Base-by-base conservation (phyloP, 2,797 vertebrate species). In the Siniperca scherzeri region DNA sequence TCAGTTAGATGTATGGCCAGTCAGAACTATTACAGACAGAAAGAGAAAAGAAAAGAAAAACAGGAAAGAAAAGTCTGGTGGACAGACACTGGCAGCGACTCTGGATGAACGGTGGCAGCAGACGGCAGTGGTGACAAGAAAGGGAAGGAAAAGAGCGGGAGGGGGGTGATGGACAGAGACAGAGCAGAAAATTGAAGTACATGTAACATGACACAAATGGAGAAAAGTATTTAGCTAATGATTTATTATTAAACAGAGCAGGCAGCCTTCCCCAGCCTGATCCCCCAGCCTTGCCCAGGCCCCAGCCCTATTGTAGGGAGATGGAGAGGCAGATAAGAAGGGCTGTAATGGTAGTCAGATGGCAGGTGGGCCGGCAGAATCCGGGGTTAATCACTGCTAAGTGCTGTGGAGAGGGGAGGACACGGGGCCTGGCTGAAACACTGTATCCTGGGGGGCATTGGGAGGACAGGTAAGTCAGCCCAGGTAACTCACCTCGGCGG, bases 141-240 rank as follows among this genome's bases (percentile, higher is more conserved):
- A 72, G 74, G 55, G 70, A 75, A 75, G 42, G 22, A 25, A 76
- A 78, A 72, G 52, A 55, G 36, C 0, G 8, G 50, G 79, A 44
- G 60, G 78, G 74, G 81, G 70, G 55, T 76, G 87, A 91, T 72
- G 83, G 89, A 88, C 88, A 90, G 85, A 93, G 87, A 94, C 86
- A 90, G 87, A 93, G 93, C 92, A 94, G 93, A 95, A 95, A 95
- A 95, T 95, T 94, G 90, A 95, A 94, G 94, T 93, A 94, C 95
- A 95, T 95, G 96, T 96, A 96, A 96, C 95, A 93, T 89, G 95
- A 96, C 96, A 96, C 95, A 96, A 96, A 96, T 93, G 93, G 94
- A 95, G 95, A 95, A 95, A 96, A 96, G 95, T 96, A 96, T 96
- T 96, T 96, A 96, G 95, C 94, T 96, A 96, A 96, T 96, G 95